Evolutionary conservation across 2,888 invertebrate genomes (phyloP).

Genomic region (Tenthredo distinguenda): DNA sequence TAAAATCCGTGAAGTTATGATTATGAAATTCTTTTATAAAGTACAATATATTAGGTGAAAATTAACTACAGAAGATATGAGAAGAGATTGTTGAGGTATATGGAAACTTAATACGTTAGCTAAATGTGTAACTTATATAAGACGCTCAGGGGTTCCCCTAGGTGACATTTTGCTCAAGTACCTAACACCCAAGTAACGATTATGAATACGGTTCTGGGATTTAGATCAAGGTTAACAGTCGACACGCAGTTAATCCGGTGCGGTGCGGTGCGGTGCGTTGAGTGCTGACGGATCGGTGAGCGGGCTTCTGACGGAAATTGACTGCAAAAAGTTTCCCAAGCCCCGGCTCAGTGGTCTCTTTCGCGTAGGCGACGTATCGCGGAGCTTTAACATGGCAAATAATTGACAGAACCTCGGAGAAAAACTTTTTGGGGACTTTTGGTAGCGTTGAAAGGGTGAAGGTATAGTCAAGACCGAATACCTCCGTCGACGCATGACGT

Average conservation of each 20-base stretch:
- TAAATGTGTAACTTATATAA: conserved; percentile 10
- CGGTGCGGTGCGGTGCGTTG: background rate
- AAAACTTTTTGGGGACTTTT: background rate
- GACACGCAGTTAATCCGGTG: conserved; percentile 18
- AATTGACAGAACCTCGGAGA: background rate
- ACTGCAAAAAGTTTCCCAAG: conserved; percentile 20
- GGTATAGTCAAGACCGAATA: background rate
- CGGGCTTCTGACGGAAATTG: background rate
- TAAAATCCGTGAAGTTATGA: background rate
- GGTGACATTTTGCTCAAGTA: background rate
- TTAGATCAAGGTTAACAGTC: conserved; percentile 30
- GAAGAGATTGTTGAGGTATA: background rate
- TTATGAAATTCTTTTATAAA: background rate
- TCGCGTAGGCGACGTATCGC: background rate
- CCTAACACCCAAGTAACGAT: conserved; percentile 22
- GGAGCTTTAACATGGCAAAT: conserved; percentile 10
- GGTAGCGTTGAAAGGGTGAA: background rate
- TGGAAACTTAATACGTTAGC: background rate
- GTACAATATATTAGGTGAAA: background rate
- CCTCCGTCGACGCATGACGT: conserved; percentile 5
- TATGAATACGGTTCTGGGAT: conserved; percentile 28
- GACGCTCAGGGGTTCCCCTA: background rate
- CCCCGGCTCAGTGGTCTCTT: background rate
- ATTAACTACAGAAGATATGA: background rate
- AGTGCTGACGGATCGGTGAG: conserved; percentile 6